Base-by-base conservation (phyloP, 1,140 invertebrate species). In the Drosophila auraria region DNA sequence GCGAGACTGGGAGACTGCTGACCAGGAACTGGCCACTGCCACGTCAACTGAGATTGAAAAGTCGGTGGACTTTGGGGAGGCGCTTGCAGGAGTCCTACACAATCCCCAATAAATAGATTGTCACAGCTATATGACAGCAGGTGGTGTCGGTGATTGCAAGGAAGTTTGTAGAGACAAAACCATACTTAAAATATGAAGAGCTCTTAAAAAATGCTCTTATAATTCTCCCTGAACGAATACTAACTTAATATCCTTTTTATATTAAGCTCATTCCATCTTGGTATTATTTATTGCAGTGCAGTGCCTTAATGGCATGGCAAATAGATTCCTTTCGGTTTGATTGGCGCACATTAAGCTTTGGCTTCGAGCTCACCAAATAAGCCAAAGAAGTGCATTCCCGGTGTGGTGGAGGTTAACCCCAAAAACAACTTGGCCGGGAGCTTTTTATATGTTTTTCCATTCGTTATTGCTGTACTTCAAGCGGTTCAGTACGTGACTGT, bases 401-500 rank as follows among this genome's bases (percentile, higher is more conserved):
- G 38, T 62, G 45, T 47, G 17, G 71, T 23, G 17, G 71, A 30
- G 59, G 8, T 63, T 72, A 50, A 44, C 14, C 50, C 33, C 15
- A n/a, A 53, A 65, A 54, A 59, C 49, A 42, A 47, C 49, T 60
- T 30, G 33, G 20, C 74, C 58, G 62, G 51, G 57, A 70, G 65
- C 58, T 79, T 50, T 75, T 78, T 70, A 70, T 70, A 57, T 70
- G 75, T 70, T 78, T 68, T 56, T 49, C 68, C 64, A 62, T 78
- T 79, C 77, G 76, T 79, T 79, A 72, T 79, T 73, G 77, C 68
- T 71, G 76, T 71, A 72, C 54, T 79, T 79, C 69, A 89, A 89
- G 65, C 69, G 42, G 33, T 58, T 36, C 49, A 44, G 62, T 77
- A 87, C 83, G 80, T 87, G 83, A 78, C 83, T 87, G 72, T 89